Base-by-base conservation (phyloP, 2,113 vertebrate genomes). In the Callithrix jacchus region DNA sequence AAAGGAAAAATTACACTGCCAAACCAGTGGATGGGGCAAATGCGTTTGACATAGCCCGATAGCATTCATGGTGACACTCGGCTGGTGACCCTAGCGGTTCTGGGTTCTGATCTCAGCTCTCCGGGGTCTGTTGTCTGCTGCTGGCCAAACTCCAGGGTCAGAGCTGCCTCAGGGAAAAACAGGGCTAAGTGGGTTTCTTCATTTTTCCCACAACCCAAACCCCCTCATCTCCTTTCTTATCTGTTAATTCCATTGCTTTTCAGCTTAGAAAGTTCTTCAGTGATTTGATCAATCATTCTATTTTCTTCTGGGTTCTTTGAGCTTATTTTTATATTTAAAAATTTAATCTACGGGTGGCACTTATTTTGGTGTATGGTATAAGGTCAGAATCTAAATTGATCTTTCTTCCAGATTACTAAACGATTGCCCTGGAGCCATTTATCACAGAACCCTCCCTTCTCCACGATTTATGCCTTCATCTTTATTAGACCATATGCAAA, bases 381-480 rank as follows among this genome's bases (percentile, higher is more conserved):
- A n/a, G 89, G 76, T 47, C 20, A 16, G 2, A 32, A 32, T 82
- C 42, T 73, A 23, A 42, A 3, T 2, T 1, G 6, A 4, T 30
- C 27, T 71, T 54, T 56, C 8, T 49, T 66, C 61, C 58, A 56
- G 37, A 13, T 30, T 52, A 45, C 13, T 49, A 35, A 20, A 5
- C 13, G 0, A 18, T 20, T 49, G 32, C 58, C 40, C 14, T 2
- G 0, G 21, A 40, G 18, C 56, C 6, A 0, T 6, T 68, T 30
- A 4, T 71, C 45, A 40, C 14, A 8, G 8, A 21, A 6, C 30
- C 8, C 2, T 42, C 10, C 12, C 35, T 30, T 10, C 47, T 58
- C 7, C 27, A 0, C 3, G 27, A 21, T 32, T 73, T 49, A 21
- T 16, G 8, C 21, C 87, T 77, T 42, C 8, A 0, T 68, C 27